These are phyloP conservation scores for Zaprionus vittiger DNA, from an alignment of 1,140 invertebrate genomes.

Conservation along the genomic window DNA sequence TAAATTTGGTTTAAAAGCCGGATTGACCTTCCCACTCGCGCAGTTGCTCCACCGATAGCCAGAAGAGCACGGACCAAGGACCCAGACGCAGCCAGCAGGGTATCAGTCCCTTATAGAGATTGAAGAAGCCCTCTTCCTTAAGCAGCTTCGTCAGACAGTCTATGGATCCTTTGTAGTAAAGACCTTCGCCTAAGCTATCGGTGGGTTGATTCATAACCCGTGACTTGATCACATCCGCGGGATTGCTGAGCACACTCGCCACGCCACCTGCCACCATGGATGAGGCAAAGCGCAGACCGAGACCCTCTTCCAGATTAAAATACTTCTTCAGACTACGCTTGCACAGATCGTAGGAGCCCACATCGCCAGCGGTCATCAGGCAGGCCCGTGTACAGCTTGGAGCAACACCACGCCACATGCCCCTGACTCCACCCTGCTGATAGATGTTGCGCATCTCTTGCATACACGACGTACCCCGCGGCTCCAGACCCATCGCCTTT, in stretches of 20 bases:
- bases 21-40: constrained; percentile 57
- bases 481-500: constrained; percentile 7
- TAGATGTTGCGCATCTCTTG: constrained; percentile 41
- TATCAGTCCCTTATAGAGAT: constrained; percentile 58
- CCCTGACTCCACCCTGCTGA: constrained; percentile 7
- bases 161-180: constrained; percentile 42
- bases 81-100: constrained; percentile 60
- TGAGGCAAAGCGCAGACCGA: constrained; percentile 29
- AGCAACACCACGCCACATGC: constrained; percentile 43
- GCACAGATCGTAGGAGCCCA: constrained; percentile 59
- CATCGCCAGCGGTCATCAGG: constrained; percentile 63
- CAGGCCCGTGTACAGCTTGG: constrained; percentile 58
- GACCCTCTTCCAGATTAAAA: constrained; percentile 41
- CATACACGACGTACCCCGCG: constrained; percentile 18
- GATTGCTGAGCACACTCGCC: constrained; percentile 56
- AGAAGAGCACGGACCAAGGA: constrained; percentile 64
- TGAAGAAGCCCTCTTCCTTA: constrained; percentile 36
- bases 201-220: constrained; percentile 61
- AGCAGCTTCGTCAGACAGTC: constrained; percentile 43
- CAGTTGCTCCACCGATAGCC: constrained; percentile 62
- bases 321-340: constrained; percentile 50
- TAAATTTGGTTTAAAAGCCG: constrained; percentile 30
- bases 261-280: constrained; percentile 52
- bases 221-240: constrained; percentile 61
- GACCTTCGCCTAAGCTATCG: constrained; percentile 11